Evolutionary conservation across 2,888 invertebrate species (phyloP), one percentile per base, ranked within the genome.

Genomic region (Lasioglossum figueresi): DNA sequence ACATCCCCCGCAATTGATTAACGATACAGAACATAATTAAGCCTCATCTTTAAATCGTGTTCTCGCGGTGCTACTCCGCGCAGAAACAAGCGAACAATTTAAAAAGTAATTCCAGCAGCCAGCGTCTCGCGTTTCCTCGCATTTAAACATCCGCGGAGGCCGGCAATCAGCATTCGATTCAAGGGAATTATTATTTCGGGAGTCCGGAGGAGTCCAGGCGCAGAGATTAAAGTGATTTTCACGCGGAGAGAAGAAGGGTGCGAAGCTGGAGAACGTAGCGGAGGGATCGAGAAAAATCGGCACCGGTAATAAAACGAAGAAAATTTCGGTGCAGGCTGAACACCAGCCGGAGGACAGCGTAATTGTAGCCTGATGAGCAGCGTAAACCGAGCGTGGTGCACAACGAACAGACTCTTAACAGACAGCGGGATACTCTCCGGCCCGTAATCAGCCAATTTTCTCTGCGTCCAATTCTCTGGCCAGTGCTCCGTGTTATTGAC

Each of bases 371-470:
- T 70, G 73, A 84, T 59, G 74, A 84, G 77, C 82, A 27, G 40
- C 19, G 76, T 40, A 70, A 80, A 52, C 71, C 56, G 63, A 80
- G 72, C 71, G 72, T 27, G 5, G 48, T 37, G 52, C 56, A 66
- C 63, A 76, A 52, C 63, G 27, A 37, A 23, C 56, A 23, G 59
- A n/a, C 70, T 77, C 48, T 77, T 76, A 72, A 76, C 78, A 56
- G 56, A 72, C 56, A 66, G 31, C 27, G 66, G 45, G 48, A 63
- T 70, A 14, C 37, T 76, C 63, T 56, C 72, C 66, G n/a, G 66
- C 31, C 66, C 66, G 75, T 76, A 79, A 83, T 79, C 83, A 73
- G 72, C 12, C 83, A 79, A 83, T 84, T 83, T 76, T 79, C 77
- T 31, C 83, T 27, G 66, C 66, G 66, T 82, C 78, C 43, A n/a